A percentile compares a stretch with the other conserved stretches of the same genome.
phyloP scores from a whole-genome alignment of 1,140 invertebrate species.

The Gryon sp. region DNA sequence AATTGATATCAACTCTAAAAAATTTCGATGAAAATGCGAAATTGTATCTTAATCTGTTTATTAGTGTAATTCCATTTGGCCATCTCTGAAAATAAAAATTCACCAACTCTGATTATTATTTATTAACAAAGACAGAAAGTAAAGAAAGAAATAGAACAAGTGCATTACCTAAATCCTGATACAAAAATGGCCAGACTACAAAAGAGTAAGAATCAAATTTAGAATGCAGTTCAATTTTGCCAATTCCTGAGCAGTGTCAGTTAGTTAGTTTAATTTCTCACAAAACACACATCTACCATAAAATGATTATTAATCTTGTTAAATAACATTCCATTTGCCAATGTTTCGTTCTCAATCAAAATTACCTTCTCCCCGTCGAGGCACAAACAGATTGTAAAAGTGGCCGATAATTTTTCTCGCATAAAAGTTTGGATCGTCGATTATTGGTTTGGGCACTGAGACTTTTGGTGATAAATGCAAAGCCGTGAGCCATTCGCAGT shows the following conservation, averaged over 20 bases:
- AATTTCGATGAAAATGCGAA: no score
- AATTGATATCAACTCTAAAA: no score
- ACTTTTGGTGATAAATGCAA: slow-evolving; percentile 89
- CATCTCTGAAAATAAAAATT: no score
- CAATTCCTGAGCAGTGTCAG: slow-evolving; percentile 35
- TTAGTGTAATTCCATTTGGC: no score
- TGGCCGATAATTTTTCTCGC: slow-evolving; percentile 94
- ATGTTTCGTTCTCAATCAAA: no score
- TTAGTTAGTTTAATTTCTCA: no score
- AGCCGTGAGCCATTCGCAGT: slow-evolving; percentile 97
- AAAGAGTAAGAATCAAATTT: slow-evolving; percentile 74
- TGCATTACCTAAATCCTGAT: slow-evolving; percentile 89
- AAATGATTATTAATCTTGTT: slow-evolving; percentile 15
- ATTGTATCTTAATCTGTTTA: no score
- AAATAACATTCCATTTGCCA: no score
- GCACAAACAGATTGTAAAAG: slow-evolving; percentile 96
- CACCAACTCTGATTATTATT: no score
- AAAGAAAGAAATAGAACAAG: not conserved
- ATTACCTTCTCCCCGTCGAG: slow-evolving; percentile 94
- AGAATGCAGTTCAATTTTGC: slow-evolving; percentile 6
- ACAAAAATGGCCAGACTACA: slow-evolving; percentile 93
- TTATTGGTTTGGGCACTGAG: slow-evolving; percentile 91
- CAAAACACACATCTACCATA: no score
- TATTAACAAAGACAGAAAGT: slow-evolving; percentile 15
- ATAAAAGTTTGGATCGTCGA: slow-evolving; percentile 94